phyloP scores from a whole-genome alignment of 2,797 vertebrate species.

The Allobates femoralis region DNA sequence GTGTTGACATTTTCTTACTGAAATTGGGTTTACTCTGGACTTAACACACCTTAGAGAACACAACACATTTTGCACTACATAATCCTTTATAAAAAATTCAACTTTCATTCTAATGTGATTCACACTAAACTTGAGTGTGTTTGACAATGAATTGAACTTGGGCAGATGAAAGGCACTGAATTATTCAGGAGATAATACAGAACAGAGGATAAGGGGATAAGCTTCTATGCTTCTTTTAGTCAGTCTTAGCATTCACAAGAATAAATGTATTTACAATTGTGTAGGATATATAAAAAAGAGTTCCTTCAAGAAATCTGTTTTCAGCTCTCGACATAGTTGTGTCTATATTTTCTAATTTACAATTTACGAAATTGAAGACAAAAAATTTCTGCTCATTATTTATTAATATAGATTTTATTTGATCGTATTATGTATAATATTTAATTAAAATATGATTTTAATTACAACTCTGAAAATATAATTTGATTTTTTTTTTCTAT shows the following conservation, averaged over 20 bases:
- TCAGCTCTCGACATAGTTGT: conserved; percentile 74
- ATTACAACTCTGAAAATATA: conserved; percentile 75
- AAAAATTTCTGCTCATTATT: conserved; percentile 81
- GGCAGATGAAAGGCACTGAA: conserved; percentile 77
- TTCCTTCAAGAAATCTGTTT: conserved; percentile 76
- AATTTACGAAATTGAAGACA: conserved; percentile 78
- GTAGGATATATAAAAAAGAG: conserved; percentile 51
- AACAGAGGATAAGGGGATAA: conserved; percentile 68
- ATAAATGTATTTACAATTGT: conserved; percentile 52
- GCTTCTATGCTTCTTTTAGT: conserved; percentile 66
- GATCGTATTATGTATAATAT: conserved; percentile 79
- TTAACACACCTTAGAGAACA: conserved; percentile 76
- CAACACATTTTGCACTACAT: conserved; percentile 82
- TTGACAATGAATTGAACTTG: conserved; percentile 83
- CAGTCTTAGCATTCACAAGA: conserved; percentile 51
- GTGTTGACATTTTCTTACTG: conserved; percentile 79
- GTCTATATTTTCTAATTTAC: conserved; percentile 81
- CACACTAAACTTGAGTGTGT: conserved; percentile 78
- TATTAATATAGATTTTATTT: conserved; percentile 86
- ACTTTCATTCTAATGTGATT: conserved; percentile 80
- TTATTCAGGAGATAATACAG: conserved; percentile 79
- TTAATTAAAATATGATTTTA: conserved; percentile 69
- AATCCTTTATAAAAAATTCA: conserved; percentile 85
- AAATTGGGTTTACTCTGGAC: conserved; percentile 79
- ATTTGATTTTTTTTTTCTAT: conserved; percentile 20